Conservation (phyloP, 2,888 invertebrate species). For the Parelbella ahira region DNA sequence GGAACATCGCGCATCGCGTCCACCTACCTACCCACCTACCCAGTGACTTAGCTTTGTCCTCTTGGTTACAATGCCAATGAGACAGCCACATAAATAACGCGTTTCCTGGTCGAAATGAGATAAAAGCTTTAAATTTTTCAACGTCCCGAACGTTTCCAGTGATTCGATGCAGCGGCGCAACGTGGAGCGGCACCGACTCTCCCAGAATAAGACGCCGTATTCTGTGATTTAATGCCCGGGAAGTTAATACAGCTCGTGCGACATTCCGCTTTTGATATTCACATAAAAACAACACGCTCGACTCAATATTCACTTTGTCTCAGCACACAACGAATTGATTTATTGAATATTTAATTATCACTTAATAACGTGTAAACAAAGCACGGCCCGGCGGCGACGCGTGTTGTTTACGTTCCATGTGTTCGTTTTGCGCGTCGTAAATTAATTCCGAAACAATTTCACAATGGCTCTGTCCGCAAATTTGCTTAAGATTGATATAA, state of each 20-base stretch:
- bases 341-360: conserved; percentile 34
- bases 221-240: conserved; percentile 23
- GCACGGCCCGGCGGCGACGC: no score
- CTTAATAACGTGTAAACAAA: conserved; percentile 25
- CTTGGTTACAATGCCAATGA: conserved; percentile 37
- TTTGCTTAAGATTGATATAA: no score
- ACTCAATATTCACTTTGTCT: conserved; percentile 13
- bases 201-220: conserved; percentile 31
- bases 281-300: conserved; percentile 18
- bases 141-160: conserved; percentile 39
- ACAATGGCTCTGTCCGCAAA: no score
- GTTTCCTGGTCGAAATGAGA: conserved; percentile 53
- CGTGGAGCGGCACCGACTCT: conserved; percentile 32
- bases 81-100: conserved; percentile 47
- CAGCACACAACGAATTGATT: conserved; percentile 10
- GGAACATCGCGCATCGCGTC: conserved; percentile 30
- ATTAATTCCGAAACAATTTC: no score
- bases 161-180: conserved; percentile 35
- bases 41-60: conserved; percentile 37
- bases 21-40: conserved; percentile 15
- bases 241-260: conserved; percentile 7
- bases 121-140: conserved; percentile 56
- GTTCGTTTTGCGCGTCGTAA: no score
- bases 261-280: conserved; percentile 15
- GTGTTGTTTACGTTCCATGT: no score